phyloP scores from a whole-genome alignment of 2,888 invertebrate species.

The Cerastis leucographa region DNA sequence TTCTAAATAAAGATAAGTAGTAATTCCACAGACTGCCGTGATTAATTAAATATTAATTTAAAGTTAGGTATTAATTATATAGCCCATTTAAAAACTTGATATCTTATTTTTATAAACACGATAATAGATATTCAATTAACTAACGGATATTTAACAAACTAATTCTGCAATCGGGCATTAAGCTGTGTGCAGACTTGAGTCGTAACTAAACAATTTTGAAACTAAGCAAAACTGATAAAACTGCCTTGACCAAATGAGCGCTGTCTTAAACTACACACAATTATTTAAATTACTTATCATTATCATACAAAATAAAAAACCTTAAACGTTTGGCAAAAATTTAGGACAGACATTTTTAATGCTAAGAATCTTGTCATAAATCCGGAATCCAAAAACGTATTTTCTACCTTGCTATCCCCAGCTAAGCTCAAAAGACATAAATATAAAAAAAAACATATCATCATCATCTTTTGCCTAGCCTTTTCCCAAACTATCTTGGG shows the following conservation, averaged over 20 bases:
- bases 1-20: neutral
- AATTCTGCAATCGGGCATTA: constrained; percentile 23
- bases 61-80: constrained; percentile 13
- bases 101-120: neutral
- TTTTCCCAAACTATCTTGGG: no score
- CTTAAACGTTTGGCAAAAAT: neutral
- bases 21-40: neutral
- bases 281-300: neutral
- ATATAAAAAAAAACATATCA: neutral
- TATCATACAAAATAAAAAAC: neutral
- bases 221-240: neutral
- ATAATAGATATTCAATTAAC: constrained; percentile 26
- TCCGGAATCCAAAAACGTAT: no score
- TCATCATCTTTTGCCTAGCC: no score
- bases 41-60: constrained; percentile 14
- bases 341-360: no score
- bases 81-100: constrained; percentile 1
- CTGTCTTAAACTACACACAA: neutral
- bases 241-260: neutral
- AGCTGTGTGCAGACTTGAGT: neutral
- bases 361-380: no score
- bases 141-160: constrained; percentile 21
- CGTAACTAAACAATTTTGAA: neutral
- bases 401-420: neutral
- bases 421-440: neutral